Evolutionary conservation across 2,113 vertebrate species (phyloP), one percentile per base, ranked within the genome.

Genomic region (Thunnus maccoyii): DNA sequence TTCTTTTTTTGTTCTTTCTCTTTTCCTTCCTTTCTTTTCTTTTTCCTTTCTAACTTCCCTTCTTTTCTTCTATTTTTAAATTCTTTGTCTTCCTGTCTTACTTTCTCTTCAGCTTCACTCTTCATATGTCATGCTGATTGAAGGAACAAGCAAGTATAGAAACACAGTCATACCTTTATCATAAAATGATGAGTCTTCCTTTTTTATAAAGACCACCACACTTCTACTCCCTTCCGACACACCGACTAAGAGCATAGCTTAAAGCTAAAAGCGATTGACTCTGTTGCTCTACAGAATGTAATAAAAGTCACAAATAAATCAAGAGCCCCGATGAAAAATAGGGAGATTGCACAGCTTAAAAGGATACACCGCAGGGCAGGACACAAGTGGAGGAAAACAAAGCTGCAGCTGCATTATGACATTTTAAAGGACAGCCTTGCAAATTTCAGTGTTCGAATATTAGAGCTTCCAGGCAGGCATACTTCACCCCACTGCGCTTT

Each of bases 241-340:
- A 60, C 41, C 2, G n/a, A 64, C 46, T 71, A n/a, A 51, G 25
- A 74, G 44, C 22, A 18, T 27, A 58, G 54, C 76, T 72, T 51
- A 72, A 47, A 80, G 76, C 79, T 62, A 67, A 77, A 51, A 50
- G 66, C 16, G 22, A 44, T 5, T 74, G 41, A 80, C 56, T 76
- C 17, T 36, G 48, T 50, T 56, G 67, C 62, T 44, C 11, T 51
- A 61, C 14, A 65, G 62, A 78, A 87, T 76, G 54, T 66, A 85
- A 82, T 82, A 80, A 77, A 85, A 76, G 69, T 80, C 66, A 81
- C 52, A 80, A 69, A 86, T 82, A 85, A 86, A 87, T 30, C 54
- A 27, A 66, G 41, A 47, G 72, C 55, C n/a, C 47, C 41, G 1
- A 1, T 60, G 32, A 60, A 74, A 70, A 78, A 74, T 56, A 72